phyloP scores from a whole-genome alignment of 1,140 invertebrate genomes.

The Odontomachus brunneus region DNA sequence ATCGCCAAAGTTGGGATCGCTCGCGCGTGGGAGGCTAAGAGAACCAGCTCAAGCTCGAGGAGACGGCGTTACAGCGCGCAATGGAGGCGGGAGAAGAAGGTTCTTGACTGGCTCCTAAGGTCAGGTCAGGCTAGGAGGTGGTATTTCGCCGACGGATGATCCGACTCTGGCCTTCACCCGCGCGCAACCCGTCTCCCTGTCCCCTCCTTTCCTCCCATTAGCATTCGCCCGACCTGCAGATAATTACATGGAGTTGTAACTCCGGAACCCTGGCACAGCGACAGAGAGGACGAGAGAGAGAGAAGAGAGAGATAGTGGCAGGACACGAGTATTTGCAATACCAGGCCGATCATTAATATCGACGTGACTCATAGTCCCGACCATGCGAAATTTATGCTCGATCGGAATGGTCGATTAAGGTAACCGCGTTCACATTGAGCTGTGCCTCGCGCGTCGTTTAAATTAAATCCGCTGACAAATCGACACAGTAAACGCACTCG shows the following conservation, averaged over 20 bases:
- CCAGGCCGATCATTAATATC: conserved; percentile 75
- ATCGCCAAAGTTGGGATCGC: conserved; percentile 62
- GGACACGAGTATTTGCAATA: conserved; percentile 63
- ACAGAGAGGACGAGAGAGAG: background rate
- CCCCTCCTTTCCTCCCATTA: conserved; percentile 72
- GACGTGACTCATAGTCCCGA: conserved; percentile 70
- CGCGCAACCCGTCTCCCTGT: conserved; percentile 55
- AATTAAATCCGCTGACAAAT: conserved; percentile 42
- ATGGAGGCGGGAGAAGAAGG: conserved; percentile 31
- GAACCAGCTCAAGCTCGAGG: conserved; percentile 28
- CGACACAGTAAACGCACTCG: background rate
- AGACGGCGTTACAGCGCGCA: conserved; percentile 3
- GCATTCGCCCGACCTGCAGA: conserved; percentile 74
- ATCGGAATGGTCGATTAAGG: conserved; percentile 50
- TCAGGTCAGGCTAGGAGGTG: conserved; percentile 56
- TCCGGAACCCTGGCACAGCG: conserved; percentile 66
- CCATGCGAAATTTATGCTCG: conserved; percentile 52
- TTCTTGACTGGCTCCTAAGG: conserved; percentile 61
- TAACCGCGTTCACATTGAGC: conserved; percentile 2
- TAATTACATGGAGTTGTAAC: conserved; percentile 76
- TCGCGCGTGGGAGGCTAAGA: conserved; percentile 51
- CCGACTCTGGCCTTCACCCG: conserved; percentile 53
- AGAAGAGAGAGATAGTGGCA: conserved; percentile 52
- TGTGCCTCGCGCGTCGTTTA: conserved; percentile 12
- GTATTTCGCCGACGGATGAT: conserved; percentile 62